These are phyloP conservation scores for Bufo bufo DNA, from an alignment of 2,113 vertebrate genomes.

Conservation along the genomic window DNA sequence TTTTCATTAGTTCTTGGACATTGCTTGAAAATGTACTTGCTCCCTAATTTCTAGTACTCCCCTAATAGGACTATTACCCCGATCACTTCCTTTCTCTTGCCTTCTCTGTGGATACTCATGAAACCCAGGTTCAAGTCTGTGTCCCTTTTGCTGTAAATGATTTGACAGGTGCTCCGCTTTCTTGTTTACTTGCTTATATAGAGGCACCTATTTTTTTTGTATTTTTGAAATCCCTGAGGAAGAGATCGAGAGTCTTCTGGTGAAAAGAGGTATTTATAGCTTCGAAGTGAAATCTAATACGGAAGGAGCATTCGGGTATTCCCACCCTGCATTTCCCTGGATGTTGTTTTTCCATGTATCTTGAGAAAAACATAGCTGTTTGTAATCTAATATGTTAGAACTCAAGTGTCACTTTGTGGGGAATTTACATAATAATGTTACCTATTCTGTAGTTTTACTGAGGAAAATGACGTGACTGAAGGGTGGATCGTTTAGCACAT, in stretches of 20 bases:
- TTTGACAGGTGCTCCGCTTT: background rate
- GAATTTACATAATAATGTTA: background rate
- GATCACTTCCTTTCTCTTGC: too few relatives aligned
- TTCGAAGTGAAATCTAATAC: background rate
- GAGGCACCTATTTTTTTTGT: background rate
- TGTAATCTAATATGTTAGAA: background rate
- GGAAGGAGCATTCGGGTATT: background rate
- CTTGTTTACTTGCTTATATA: background rate
- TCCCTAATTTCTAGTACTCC: too few relatives aligned
- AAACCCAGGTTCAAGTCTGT: too few relatives aligned
- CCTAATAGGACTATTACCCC: too few relatives aligned
- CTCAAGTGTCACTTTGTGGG: background rate
- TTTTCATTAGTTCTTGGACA: too few relatives aligned
- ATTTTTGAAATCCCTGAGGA: background rate
- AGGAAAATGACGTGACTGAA: too few relatives aligned
- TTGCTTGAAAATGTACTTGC: too few relatives aligned
- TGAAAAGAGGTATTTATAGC: background rate
- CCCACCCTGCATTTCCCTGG: slow-evolving; percentile 2
- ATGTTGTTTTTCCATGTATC: background rate
- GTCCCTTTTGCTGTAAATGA: too few relatives aligned
- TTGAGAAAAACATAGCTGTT: background rate
- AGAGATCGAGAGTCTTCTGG: background rate
- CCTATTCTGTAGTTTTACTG: too few relatives aligned
- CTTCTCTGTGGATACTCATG: too few relatives aligned
- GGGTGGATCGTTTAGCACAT: too few relatives aligned